Evolutionary conservation across 2,888 invertebrate genomes (phyloP).

Genomic region (Cetonia aurata): DNA sequence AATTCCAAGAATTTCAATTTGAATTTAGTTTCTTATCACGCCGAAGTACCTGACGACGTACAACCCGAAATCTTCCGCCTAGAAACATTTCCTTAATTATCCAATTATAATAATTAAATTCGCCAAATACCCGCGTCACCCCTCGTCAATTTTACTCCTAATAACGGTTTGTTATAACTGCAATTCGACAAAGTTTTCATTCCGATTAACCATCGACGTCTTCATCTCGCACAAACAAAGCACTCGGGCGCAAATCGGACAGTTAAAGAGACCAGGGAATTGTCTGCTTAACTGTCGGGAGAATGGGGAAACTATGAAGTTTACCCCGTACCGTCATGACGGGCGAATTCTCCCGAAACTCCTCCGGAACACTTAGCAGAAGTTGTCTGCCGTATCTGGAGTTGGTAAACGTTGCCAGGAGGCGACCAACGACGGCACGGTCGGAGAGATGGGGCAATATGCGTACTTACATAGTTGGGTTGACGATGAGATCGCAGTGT

Average conservation of each 20-base stretch:
- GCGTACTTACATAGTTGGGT: constrained; percentile 26
- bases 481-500: background rate
- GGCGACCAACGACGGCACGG: background rate
- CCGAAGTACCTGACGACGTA: no score
- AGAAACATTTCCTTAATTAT: constrained; percentile 11
- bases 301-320: constrained; percentile 13
- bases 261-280: constrained; percentile 17
- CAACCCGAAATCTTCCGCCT: no score
- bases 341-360: constrained; percentile 20
- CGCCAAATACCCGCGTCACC: background rate
- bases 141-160: background rate
- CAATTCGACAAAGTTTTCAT: constrained; percentile 9
- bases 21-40: no score
- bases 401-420: constrained; percentile 1
- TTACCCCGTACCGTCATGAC: background rate
- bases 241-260: constrained; percentile 11
- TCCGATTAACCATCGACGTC: background rate
- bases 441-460: constrained; percentile 22
- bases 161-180: constrained; percentile 3
- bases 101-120: constrained; percentile 17
- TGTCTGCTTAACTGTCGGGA: constrained; percentile 33
- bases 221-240: constrained; percentile 9
- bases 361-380: constrained; percentile 35
- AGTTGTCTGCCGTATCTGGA: constrained; percentile 17
- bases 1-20: no score